Base-by-base conservation (phyloP, 2,797 vertebrate species). In the Parauchenoglanis ngamensis region DNA sequence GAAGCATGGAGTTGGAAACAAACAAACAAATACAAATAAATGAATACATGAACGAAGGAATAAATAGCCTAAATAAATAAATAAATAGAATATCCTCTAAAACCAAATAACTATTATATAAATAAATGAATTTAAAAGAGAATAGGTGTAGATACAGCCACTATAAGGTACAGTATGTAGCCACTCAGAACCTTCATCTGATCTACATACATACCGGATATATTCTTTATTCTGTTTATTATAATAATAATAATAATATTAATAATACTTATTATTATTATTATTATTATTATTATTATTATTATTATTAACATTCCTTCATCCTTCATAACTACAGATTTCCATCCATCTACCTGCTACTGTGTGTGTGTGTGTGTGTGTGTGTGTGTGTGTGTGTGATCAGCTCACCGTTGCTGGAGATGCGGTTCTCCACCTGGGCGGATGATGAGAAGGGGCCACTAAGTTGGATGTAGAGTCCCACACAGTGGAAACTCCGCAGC, bases 381-480 rank as follows among this genome's bases (percentile, higher is more conserved):
- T 6, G 57, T 28, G 46, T 76, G 49, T 56, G 73, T 17, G 73
- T 52, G 73, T 52, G 75, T 7, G 75, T 1, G 46, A 15, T 54
- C 11, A 13, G 90, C 97, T 93, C 95, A 98, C 97, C 97, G 94
- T 97, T 96, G 91, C 96, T 96, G 68, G 96, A 94, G 94, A 97
- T 93, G 92, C 94, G 96, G 94, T 97, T 96, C 93, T 96, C 95
- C 89, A 95, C 92, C 89, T 96, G 95, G 85, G 95, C 95, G 92
- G 93, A 92, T 92, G 96, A 95, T 81, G 95, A 95, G 80, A 96
- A 92, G 94, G 95, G 93, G 90, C 94, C 96, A 94, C 96, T 94
- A 96, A 97, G 96, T 96, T 97, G 97, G 92, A 97, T 93, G 96
- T 96, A 98, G 95, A 98, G 96, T 96, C 97, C 97, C 96, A 97